These are phyloP conservation scores for Diadema setosum DNA, from an alignment of 35 echinoderm and acorn worm genomes.

Conservation along the genomic window DNA sequence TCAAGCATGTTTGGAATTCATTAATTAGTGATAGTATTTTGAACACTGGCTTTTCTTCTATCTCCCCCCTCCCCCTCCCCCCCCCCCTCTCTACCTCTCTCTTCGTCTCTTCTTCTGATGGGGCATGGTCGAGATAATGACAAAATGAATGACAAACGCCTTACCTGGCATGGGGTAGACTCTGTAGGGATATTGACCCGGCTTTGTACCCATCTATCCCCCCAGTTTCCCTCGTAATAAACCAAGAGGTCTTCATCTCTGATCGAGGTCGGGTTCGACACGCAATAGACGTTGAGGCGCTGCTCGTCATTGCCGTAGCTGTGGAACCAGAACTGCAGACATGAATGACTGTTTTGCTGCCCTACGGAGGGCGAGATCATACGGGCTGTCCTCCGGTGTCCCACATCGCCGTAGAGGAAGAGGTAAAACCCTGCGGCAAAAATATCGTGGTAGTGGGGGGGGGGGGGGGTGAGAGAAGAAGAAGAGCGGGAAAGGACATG, in stretches of 20 bases:
- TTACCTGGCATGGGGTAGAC: background rate
- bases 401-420: background rate
- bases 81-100: background rate
- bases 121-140: too few relatives aligned
- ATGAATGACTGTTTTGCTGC: background rate
- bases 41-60: too few relatives aligned
- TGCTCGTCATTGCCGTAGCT: conserved; percentile 72
- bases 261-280: background rate
- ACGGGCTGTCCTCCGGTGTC: conserved; percentile 14
- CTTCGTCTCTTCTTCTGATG: background rate
- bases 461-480: too few relatives aligned
- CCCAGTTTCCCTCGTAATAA: conserved; percentile 37
- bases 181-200: background rate
- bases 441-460: too few relatives aligned
- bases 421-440: conserved; percentile 20
- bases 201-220: conserved; percentile 57
- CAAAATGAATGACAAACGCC: background rate
- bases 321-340: conserved; percentile 86
- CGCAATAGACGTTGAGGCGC: conserved; percentile 49
- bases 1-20: too few relatives aligned
- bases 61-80: too few relatives aligned
- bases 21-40: too few relatives aligned
- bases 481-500: too few relatives aligned
- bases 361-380: conserved; percentile 32
- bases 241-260: background rate